phyloP scores from a whole-genome alignment of 2,113 vertebrate species.

The Cebus imitator region DNA sequence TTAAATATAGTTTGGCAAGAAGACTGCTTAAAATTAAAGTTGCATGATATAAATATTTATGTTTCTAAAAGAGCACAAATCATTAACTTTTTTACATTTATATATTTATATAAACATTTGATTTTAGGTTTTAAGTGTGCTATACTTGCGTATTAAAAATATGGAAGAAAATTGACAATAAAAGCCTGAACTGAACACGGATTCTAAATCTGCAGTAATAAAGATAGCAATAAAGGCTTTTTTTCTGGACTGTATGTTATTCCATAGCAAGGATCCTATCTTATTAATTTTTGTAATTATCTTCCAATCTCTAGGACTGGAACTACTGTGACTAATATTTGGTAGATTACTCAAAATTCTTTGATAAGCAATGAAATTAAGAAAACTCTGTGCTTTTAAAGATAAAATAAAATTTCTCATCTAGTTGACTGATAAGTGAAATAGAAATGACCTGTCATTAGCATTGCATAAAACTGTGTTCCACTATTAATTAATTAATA shows the following conservation, averaged over 20 bases:
- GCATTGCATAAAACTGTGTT: conserved; percentile 17
- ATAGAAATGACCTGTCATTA: not conserved
- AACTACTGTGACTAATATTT: not conserved
- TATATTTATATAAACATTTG: not conserved
- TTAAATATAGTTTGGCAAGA: not conserved
- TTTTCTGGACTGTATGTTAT: not conserved
- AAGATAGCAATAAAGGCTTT: not conserved
- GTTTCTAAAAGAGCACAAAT: not conserved
- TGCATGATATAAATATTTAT: not conserved
- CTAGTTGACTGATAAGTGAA: not conserved
- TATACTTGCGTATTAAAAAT: not conserved
- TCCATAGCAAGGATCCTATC: not conserved
- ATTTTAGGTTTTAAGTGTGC: not conserved
- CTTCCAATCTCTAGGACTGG: not conserved
- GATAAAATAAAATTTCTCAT: not conserved
- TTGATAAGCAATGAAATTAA: not conserved
- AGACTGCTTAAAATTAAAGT: not conserved
- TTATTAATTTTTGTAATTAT: not conserved
- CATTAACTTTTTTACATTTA: not conserved
- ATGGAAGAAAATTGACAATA: not conserved
- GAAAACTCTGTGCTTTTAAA: not conserved
- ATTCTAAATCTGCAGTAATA: not conserved
- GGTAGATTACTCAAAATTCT: not conserved
- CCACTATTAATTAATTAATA: conserved; percentile 1
- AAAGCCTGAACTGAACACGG: not conserved